Percentiles rank a stretch among this genome's conserved stretches.
These are phyloP conservation scores for Tenthredo amoena DNA, from an alignment of 2,888 invertebrate species.

Conservation along the genomic window DNA sequence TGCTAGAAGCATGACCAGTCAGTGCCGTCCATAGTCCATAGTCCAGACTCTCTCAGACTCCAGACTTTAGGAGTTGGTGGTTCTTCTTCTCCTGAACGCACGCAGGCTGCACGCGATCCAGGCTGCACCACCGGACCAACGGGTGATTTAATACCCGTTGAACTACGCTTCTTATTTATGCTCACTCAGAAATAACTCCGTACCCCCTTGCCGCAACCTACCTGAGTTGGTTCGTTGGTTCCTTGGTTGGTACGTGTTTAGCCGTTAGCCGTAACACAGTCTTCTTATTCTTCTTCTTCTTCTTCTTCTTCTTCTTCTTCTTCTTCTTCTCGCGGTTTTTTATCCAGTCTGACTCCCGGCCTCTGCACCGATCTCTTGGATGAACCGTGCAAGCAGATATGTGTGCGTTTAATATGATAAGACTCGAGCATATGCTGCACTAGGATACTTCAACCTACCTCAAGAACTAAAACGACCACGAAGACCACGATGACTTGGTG, in stretches of 20 bases:
- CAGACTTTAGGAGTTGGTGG: slow-evolving; percentile 53
- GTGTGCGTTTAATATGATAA: slow-evolving; percentile 4
- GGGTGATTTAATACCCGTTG: slow-evolving; percentile 76
- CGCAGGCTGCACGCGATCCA: slow-evolving; percentile 69
- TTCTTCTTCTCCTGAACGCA: slow-evolving; percentile 50
- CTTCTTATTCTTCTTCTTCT: slow-evolving; percentile 33
- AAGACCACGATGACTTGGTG: not conserved
- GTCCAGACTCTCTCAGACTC: slow-evolving; percentile 7
- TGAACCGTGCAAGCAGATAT: not conserved
- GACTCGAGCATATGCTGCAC: not conserved
- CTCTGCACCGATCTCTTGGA: not conserved
- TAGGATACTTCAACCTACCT: not conserved
- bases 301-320: slow-evolving; percentile 16
- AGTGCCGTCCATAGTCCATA: slow-evolving; percentile 6
- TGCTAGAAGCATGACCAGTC: slow-evolving; percentile 34
- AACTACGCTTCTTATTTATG: slow-evolving; percentile 76
- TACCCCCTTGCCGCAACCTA: slow-evolving; percentile 5
- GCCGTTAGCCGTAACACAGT: slow-evolving; percentile 44
- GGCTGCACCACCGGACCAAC: slow-evolving; percentile 55
- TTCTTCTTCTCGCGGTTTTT: slow-evolving; percentile 27
- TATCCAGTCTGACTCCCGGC: not conserved
- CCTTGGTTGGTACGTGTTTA: slow-evolving; percentile 38
- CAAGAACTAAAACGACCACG: not conserved
- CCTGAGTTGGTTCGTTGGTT: not conserved
- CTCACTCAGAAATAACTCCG: slow-evolving; percentile 58